These are phyloP conservation scores for Engraulis encrasicolus DNA, from an alignment of 2,113 vertebrate species.

Conservation along the genomic window DNA sequence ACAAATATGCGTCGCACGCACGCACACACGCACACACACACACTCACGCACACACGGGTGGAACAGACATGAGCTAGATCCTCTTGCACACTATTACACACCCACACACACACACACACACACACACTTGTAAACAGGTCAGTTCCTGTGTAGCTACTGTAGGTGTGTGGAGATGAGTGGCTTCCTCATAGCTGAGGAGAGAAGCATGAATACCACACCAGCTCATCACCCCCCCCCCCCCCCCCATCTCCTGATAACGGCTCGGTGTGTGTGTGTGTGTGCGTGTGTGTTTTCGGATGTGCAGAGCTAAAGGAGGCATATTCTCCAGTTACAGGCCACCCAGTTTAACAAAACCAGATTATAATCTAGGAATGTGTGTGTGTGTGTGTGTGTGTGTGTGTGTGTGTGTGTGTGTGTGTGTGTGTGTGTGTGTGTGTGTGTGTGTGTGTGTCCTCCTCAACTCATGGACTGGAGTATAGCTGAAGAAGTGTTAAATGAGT, in stretches of 20 bases:
- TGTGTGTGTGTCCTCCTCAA: no score
- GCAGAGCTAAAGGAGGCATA: not conserved
- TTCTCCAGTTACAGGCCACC: not conserved
- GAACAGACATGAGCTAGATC: no score
- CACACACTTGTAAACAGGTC: constrained; percentile 11
- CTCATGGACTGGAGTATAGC: not conserved
- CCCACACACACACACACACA: not conserved
- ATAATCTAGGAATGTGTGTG: not conserved
- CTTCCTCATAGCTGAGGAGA: not conserved
- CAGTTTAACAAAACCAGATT: not conserved
- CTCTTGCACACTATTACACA: not conserved
- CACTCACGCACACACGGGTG: not conserved
- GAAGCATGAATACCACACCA: not conserved
- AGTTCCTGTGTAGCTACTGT: not conserved
- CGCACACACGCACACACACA: not conserved
- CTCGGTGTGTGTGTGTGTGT: not conserved
- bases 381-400: no score
- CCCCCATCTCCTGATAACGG: not conserved
- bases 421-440: no score
- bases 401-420: no score
- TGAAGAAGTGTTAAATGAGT: not conserved
- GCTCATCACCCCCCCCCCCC: not conserved
- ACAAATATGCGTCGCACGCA: no score
- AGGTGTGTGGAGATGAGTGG: not conserved
- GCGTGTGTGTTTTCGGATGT: no score